A percentile compares a stretch with the other conserved stretches of the same genome.
Evolutionary conservation across 2,113 vertebrate species (phyloP).

Genomic region (Rynchops niger): DNA sequence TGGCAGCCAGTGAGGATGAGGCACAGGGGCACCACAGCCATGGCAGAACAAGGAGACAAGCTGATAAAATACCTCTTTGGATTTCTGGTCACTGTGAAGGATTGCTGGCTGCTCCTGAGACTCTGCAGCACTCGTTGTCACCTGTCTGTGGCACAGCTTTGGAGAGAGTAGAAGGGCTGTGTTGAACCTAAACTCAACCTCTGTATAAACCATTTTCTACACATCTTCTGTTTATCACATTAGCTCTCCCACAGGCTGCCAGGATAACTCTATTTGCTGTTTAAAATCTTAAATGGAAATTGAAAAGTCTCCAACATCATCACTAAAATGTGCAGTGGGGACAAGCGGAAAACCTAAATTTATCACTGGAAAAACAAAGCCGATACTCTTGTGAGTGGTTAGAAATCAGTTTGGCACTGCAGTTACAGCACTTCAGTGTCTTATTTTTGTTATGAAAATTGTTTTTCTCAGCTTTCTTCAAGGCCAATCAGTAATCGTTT

Average conservation of each 20-base stretch:
- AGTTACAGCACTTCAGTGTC: not conserved
- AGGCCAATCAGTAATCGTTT: slow-evolving; percentile 49
- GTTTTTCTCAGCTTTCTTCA: slow-evolving; percentile 58
- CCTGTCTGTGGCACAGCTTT: not conserved
- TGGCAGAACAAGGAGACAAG: not conserved
- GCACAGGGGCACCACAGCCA: not conserved
- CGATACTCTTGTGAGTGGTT: slow-evolving; percentile 4
- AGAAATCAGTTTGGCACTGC: slow-evolving; percentile 31
- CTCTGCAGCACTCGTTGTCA: not conserved
- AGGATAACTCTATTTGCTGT: slow-evolving; percentile 1
- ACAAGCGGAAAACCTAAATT: slow-evolving; percentile 10
- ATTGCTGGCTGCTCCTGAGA: not conserved
- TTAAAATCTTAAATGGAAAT: slow-evolving; percentile 20
- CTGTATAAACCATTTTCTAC: not conserved
- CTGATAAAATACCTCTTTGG: not conserved
- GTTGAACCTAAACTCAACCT: not conserved
- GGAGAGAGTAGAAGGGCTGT: not conserved
- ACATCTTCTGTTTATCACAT: not conserved
- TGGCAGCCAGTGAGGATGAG: not conserved
- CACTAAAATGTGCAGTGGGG: not conserved
- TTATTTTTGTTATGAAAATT: slow-evolving; percentile 32
- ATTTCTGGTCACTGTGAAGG: not conserved
- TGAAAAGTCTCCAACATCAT: slow-evolving; percentile 7
- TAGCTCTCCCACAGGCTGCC: not conserved
- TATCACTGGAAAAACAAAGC: not conserved